Evolutionary conservation across 2,113 vertebrate species (phyloP), one percentile per base, ranked within the genome.

Genomic region (Xenopus borealis): DNA sequence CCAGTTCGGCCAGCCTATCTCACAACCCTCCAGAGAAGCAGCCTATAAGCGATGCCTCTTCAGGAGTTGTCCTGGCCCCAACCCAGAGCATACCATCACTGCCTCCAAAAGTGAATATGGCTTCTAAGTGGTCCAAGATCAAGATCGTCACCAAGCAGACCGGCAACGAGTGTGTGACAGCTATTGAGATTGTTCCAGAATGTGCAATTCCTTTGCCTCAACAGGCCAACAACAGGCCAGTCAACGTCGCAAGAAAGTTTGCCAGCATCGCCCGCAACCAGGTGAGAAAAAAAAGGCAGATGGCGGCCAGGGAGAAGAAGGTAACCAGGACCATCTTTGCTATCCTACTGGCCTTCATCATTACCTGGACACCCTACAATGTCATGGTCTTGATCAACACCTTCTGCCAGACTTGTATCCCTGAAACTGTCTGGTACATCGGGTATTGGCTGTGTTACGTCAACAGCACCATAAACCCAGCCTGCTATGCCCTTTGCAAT

Each of bases 361-460:
- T 98, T 77, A 99, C 97, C 5, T 99, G 97, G 97, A 98, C 97
- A 0, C 97, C 97, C 0, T 99, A 99, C 81, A 99, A 99, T 0
- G 97, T 99, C 66, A 99, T 99, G 97, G 97, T 99, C 78, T 87
- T 99, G 83, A 98, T 99, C 80, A 97, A 94, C 72, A 99, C 97
- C 71, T 99, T 99, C 86, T 99, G 97, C 62, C 90, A 93, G 58
- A 94, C 92, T 57, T 99, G 97, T 0, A 90, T 99, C 5, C 97
- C 97, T 0, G 96, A 99, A 47, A 98, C 96, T 0, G 93, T 97
- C 66, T 99, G 97, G 97, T 95, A 86, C 53, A 98, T 98, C 0
- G 96, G 97, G 78, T 99, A 99, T 86, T 99, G 97, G 97, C 92
- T 98, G 72, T 99, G 97, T 81, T 99, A 99, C 0, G 96, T 99